Conservation (phyloP, 2,797 vertebrate genomes). For the Pachyuromys duprasi region DNA sequence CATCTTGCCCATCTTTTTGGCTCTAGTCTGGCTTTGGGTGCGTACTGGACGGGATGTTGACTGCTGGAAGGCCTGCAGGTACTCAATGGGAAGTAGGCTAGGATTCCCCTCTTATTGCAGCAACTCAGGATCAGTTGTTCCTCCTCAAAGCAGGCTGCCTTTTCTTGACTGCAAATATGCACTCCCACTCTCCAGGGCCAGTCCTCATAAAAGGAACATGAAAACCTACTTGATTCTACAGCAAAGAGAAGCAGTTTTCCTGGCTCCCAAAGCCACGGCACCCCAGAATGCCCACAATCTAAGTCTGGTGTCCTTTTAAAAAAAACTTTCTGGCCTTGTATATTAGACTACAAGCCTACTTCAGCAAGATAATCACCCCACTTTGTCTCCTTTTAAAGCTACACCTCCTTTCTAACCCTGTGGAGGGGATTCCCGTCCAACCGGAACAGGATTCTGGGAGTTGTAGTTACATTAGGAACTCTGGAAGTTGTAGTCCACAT, state of each 20-base stretch:
- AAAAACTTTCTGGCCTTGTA: neutral
- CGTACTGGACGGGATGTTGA: neutral
- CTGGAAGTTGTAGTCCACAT: neutral
- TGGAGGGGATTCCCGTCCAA: neutral
- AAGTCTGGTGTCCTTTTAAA: no score
- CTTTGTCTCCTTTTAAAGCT: neutral
- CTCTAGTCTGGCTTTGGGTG: neutral
- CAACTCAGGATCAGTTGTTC: neutral
- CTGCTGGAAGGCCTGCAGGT: neutral
- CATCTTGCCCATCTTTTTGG: neutral
- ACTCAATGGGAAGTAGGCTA: no score
- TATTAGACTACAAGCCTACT: rapidly evolving
- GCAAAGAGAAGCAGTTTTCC: neutral
- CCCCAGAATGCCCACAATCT: neutral
- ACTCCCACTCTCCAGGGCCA: neutral
- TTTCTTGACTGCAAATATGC: no score
- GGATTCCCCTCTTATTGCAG: neutral
- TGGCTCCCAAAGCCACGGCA: rapidly evolving
- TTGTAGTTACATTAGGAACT: neutral
- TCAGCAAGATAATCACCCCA: neutral
- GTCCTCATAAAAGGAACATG: neutral
- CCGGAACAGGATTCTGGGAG: neutral
- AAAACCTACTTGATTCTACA: no score
- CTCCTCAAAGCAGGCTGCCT: neutral
- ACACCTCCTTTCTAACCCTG: neutral